A percentile compares a stretch with the other conserved stretches of the same genome.
Conservation (phyloP, 2,113 vertebrate species). For the Hipposideros armiger region DNA sequence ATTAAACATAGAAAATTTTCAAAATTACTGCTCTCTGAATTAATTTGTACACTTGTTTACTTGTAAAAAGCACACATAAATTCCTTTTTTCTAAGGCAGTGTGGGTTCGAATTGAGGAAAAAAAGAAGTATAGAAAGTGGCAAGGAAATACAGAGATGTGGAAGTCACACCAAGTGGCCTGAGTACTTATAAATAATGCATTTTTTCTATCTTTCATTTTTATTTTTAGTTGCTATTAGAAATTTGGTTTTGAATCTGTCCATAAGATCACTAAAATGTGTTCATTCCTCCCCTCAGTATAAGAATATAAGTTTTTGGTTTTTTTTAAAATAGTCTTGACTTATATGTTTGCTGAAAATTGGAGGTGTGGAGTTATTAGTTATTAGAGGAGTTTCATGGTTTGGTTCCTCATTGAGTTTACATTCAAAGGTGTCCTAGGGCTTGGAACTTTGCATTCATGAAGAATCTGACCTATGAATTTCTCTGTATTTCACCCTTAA, state of each 20-base stretch:
- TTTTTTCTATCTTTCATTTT: not conserved
- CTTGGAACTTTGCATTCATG: slow-evolving; percentile 69
- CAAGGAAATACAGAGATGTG: not conserved
- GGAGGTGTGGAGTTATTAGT: slow-evolving; percentile 65
- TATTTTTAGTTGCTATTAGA: not conserved
- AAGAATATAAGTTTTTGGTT: slow-evolving; percentile 69
- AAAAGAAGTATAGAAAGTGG: slow-evolving; percentile 53
- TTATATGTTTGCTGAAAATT: slow-evolving; percentile 76
- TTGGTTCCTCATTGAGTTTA: slow-evolving; percentile 76
- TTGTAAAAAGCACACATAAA: slow-evolving; percentile 87
- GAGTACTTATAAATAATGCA: slow-evolving; percentile 47
- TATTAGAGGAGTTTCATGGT: slow-evolving; percentile 72
- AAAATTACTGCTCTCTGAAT: slow-evolving; percentile 91
- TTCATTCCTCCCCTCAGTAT: not conserved
- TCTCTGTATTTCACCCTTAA: slow-evolving; percentile 63
- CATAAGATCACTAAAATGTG: not conserved
- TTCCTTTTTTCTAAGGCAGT: slow-evolving; percentile 72
- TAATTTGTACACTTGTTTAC: slow-evolving; percentile 92
- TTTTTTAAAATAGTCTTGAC: slow-evolving; percentile 48
- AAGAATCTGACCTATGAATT: slow-evolving; percentile 51
- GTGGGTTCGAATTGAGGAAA: slow-evolving; percentile 67
- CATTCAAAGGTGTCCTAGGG: slow-evolving; percentile 64
- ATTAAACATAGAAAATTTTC: slow-evolving; percentile 91
- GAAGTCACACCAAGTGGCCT: not conserved
- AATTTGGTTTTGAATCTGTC: slow-evolving; percentile 17